These are phyloP conservation scores for Graptemys geographica DNA, from an alignment of 2,797 vertebrate genomes.

Conservation along the genomic window DNA sequence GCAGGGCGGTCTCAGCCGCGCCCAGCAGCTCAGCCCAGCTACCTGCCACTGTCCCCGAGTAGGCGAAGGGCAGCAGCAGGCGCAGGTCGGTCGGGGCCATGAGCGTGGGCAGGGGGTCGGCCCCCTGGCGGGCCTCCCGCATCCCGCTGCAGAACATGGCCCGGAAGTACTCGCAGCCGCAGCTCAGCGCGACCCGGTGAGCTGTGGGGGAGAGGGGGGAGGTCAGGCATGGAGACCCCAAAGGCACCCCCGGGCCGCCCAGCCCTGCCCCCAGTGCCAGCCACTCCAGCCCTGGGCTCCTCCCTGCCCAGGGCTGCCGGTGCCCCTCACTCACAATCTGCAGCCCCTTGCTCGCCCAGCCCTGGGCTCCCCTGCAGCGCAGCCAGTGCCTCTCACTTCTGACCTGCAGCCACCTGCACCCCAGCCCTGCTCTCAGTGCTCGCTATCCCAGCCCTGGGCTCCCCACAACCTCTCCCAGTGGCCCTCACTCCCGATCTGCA, in stretches of 20 bases:
- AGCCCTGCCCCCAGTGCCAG: too few species aligned
- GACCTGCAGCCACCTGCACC: not conserved
- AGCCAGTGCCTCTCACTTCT: not conserved
- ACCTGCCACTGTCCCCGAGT: conserved; percentile 84
- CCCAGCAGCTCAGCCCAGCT: conserved; percentile 88
- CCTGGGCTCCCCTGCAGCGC: not conserved
- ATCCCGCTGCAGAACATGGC: conserved; percentile 91
- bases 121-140: conserved; percentile 83
- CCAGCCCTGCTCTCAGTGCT: too few species aligned
- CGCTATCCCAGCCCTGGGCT: too few species aligned
- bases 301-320: too few species aligned
- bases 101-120: conserved; percentile 78
- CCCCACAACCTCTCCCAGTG: too few species aligned
- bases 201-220: conserved; percentile 72
- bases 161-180: conserved; percentile 88
- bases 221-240: not conserved
- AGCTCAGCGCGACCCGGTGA: conserved; percentile 86
- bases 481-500: not conserved
- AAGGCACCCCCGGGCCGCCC: too few species aligned
- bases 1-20: conserved; percentile 85
- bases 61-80: conserved; percentile 85
- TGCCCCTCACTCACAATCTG: too few species aligned
- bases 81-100: conserved; percentile 78
- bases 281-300: too few species aligned
- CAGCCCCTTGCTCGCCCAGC: not conserved